Evolutionary conservation across 2,113 vertebrate genomes (phyloP).

Genomic region (Harpagus bidentatus): DNA sequence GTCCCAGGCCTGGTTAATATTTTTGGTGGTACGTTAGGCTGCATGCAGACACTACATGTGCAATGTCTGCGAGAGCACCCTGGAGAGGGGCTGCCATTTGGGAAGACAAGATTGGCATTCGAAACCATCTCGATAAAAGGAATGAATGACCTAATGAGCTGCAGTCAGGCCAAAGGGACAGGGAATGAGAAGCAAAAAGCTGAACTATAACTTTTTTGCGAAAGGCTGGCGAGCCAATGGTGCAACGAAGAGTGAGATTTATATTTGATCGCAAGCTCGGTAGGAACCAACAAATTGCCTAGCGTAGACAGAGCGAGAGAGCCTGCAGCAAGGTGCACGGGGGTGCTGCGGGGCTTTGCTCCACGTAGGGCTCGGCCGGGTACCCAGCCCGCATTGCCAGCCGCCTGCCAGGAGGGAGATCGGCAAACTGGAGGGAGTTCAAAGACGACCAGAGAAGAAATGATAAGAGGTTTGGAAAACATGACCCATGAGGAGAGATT

Average conservation of each 20-base stretch:
- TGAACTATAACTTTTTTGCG: accelerated
- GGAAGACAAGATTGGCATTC: accelerated
- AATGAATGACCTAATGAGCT: background rate
- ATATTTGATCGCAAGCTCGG: accelerated
- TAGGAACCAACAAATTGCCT: background rate
- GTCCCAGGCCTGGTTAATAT: background rate
- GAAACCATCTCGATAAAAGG: background rate
- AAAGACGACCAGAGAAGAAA: background rate
- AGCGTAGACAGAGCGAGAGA: accelerated
- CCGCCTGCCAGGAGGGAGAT: accelerated
- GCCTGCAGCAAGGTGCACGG: background rate
- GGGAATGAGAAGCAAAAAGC: background rate
- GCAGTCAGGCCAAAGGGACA: background rate
- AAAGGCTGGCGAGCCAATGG: accelerated
- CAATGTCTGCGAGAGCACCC: background rate
- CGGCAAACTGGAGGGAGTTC: background rate
- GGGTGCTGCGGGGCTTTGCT: background rate
- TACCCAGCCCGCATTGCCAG: background rate
- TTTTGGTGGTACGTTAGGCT: background rate
- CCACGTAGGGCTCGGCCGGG: background rate
- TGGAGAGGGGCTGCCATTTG: background rate
- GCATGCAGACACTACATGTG: accelerated
- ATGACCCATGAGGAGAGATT: accelerated
- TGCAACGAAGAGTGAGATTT: accelerated
- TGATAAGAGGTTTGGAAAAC: background rate